phyloP scores from a whole-genome alignment of 1,140 invertebrate species.

The Drosophila takahashii region DNA sequence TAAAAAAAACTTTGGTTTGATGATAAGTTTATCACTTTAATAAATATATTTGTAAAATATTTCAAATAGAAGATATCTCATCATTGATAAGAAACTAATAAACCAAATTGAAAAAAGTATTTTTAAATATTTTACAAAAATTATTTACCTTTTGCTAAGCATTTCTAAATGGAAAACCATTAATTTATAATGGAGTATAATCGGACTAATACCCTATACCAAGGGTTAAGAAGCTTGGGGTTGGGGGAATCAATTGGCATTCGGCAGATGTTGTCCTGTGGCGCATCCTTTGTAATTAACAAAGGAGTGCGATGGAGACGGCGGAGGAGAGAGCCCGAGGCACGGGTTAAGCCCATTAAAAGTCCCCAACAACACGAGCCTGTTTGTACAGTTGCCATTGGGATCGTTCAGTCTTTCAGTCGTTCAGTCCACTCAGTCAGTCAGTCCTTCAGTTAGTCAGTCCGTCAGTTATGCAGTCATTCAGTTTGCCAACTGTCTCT shows the following conservation, averaged over 20 bases:
- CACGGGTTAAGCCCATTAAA: constrained; percentile 79
- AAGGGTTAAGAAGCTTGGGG: constrained; percentile 21
- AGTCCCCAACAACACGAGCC: constrained; percentile 41
- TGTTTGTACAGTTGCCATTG: constrained; percentile 63
- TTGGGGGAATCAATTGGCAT: constrained; percentile 63
- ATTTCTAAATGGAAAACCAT: too few relatives aligned
- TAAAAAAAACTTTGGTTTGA: neutral
- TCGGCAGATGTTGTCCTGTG: constrained; percentile 74
- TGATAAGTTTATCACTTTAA: too few relatives aligned
- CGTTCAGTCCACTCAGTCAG: constrained; percentile 11
- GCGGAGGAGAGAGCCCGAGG: constrained; percentile 35
- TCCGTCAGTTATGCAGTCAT: constrained; percentile 35
- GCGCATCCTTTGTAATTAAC: constrained; percentile 76
- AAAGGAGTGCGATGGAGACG: constrained; percentile 17
- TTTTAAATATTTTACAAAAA: too few relatives aligned
- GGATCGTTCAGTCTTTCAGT: constrained; percentile 16
- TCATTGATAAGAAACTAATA: too few relatives aligned
- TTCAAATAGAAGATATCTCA: too few relatives aligned
- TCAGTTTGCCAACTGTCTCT: constrained; percentile 65
- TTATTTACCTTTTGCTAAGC: too few relatives aligned
- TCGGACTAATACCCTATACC: neutral
- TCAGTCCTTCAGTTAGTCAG: constrained; percentile 18
- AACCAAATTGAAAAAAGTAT: too few relatives aligned
- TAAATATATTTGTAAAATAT: neutral
- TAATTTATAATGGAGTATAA: neutral